Percentiles rank a stretch among this genome's conserved stretches.
Conservation (phyloP, 2,797 vertebrate genomes). For the Channa striata region DNA sequence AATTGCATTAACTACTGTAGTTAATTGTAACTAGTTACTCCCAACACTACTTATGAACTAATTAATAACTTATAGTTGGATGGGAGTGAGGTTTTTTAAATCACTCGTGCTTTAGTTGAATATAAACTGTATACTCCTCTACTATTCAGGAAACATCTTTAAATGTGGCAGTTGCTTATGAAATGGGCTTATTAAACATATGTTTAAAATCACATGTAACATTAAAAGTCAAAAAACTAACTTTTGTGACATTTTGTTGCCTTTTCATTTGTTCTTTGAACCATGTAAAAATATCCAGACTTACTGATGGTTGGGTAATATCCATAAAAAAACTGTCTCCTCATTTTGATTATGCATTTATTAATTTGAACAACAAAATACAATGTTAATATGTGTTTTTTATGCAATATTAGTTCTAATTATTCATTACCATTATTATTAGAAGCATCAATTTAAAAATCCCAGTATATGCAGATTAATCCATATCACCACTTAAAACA, state of each 20-base stretch:
- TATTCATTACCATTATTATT: neutral
- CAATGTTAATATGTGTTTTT: neutral
- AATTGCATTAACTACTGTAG: too few species aligned
- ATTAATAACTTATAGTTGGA: too few species aligned
- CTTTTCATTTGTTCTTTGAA: neutral
- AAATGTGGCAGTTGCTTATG: too few species aligned
- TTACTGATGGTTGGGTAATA: neutral
- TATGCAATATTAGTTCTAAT: neutral
- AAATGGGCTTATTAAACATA: neutral
- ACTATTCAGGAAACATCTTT: too few species aligned
- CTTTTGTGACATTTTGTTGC: neutral
- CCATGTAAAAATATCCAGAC: neutral
- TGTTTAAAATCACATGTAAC: too few species aligned
- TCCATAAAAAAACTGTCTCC: neutral
- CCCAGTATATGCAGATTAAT: neutral
- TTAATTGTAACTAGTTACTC: too few species aligned
- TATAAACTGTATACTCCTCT: too few species aligned
- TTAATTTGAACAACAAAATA: constrained; percentile 1
- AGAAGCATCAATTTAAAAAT: neutral
- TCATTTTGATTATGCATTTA: constrained; percentile 27
- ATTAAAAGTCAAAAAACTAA: too few species aligned
- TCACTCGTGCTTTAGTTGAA: too few species aligned
- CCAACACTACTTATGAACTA: too few species aligned
- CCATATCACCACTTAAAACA: constrained; percentile 6
- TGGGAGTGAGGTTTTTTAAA: too few species aligned